Percentiles rank a stretch among this genome's conserved stretches.
These are phyloP conservation scores for Centruroides sculpturatus DNA, from an alignment of 1,140 invertebrate genomes.

Conservation along the genomic window DNA sequence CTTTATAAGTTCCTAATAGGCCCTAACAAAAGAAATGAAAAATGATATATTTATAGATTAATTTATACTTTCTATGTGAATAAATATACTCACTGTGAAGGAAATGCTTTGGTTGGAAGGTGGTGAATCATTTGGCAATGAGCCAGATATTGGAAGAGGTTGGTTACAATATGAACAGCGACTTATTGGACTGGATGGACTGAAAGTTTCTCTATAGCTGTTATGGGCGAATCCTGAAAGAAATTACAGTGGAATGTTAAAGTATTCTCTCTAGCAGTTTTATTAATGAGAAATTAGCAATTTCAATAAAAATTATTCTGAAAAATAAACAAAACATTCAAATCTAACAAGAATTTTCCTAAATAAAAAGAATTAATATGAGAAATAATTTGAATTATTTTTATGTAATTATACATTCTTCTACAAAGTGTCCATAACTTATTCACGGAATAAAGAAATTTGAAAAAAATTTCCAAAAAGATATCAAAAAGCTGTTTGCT, in stretches of 20 bases:
- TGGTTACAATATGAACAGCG: slow-evolving; percentile 61
- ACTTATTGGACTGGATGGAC: slow-evolving; percentile 46
- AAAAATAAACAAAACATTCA: too few species aligned
- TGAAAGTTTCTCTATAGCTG: slow-evolving; percentile 34
- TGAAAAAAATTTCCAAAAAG: too few species aligned
- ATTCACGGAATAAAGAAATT: too few species aligned
- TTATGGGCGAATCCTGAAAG: not conserved
- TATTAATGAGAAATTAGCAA: too few species aligned
- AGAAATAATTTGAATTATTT: too few species aligned
- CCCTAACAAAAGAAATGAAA: slow-evolving; percentile 12
- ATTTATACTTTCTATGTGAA: not conserved
- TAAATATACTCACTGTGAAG: slow-evolving; percentile 13
- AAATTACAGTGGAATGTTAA: not conserved
- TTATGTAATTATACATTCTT: too few species aligned
- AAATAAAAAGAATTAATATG: too few species aligned
- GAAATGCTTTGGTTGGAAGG: slow-evolving; percentile 22
- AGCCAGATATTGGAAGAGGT: slow-evolving; percentile 25
- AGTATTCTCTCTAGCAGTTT: too few species aligned
- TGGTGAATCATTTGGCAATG: slow-evolving; percentile 15
- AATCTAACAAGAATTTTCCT: too few species aligned
- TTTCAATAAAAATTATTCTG: too few species aligned
- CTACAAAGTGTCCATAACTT: too few species aligned
- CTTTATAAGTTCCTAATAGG: not conserved
- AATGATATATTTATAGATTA: slow-evolving; percentile 7
- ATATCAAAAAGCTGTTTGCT: too few species aligned